Base-by-base conservation (phyloP, 2,888 invertebrate species). In the Stenolophus ochropezus region DNA sequence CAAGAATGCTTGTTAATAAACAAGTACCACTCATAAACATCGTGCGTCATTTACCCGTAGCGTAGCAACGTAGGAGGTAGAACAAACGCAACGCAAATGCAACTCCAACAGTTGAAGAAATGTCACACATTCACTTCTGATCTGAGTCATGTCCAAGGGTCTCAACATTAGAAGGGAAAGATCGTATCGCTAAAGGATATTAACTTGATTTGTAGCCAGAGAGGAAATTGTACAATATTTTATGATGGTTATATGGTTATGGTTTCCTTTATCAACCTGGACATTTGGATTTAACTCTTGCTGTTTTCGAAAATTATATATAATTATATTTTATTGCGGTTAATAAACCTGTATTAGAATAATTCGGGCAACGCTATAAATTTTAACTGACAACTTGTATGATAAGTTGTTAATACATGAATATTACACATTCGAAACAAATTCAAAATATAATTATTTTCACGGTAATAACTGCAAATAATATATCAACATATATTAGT, bases 21-120 rank as follows among this genome's bases (percentile, higher is more conserved):
- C 47, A 49, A 49, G 14, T 49, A 3, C 3, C 2, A 5, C 51
- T 51, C 1, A 56, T 56, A 56, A 56, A 56, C 18, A 56, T 18
- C 11, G 16, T 56, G 21, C 56, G 56, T 56, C 56, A 56, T 56
- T 56, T 20, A 11, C 5, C 14, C 14, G 51, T 16, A 51, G 14
- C 51, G n/a, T 56, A 21, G 18, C 56, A 56, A 56, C 18, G 56
- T 56, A 56, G 56, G 56, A 20, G 56, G 56, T n/a, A 56, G 18
- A 56, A 56, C 21, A 18, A 56, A 20, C 4, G 47, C 47, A 49
- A 18, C 21, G 56, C 11, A 56, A 56, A 18, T 21, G 16, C 6
- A 56, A 56, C 14, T 56, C 20, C 21, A 14, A 56, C 56, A 56
- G 33, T 33, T 33, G 33, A 33, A 33, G 33, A 33, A 42, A 42